Evolutionary conservation across 2,113 vertebrate genomes (phyloP), one percentile per base, ranked within the genome.

Genomic region (Corythoichthys intestinalis): DNA sequence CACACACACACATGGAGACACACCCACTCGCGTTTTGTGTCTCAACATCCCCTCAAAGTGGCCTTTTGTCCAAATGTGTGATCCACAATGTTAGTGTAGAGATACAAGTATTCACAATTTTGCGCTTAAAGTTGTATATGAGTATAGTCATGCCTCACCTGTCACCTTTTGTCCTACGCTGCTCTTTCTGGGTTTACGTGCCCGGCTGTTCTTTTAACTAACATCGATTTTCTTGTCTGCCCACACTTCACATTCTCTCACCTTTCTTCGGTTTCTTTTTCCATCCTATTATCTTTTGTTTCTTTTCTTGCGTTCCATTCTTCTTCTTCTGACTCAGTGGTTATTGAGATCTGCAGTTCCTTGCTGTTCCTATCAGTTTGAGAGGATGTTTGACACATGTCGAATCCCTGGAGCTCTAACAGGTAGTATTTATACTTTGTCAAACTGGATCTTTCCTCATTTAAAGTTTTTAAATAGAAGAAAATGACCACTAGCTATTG

Each of bases 331-430:
- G 68, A 66, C 77, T 86, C 88, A 95, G 94, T 92, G 91, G 71
- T 85, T 95, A 88, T 90, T 96, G 84, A 92, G 93, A 88, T 94
- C 93, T 76, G 92, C 90, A 76, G 86, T 93, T 72, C 94, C 93
- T 72, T 88, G 92, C 89, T 96, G 94, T 76, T 95, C 94, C 28
- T 92, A 94, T 85, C 94, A 95, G 69, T 94, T 86, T 77, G 93
- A 94, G 89, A 89, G 89, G 85, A 92, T 95, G 77, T 95, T 95
- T 91, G 91, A 94, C 85, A 92, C 94, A 77, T 93, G 92, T 67
- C 93, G 94, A 73, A 84, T 94, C 72, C 93, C 94, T 0, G 94
- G 91, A 75, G 65, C 83, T 46, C 74, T 90, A 11, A 91, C 91
- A 95, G 94, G 94, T 96, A 92, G 78, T 77, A 72, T 83, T 74